phyloP scores from a whole-genome alignment of 2,888 invertebrate genomes.

The Auanema sp. region DNA sequence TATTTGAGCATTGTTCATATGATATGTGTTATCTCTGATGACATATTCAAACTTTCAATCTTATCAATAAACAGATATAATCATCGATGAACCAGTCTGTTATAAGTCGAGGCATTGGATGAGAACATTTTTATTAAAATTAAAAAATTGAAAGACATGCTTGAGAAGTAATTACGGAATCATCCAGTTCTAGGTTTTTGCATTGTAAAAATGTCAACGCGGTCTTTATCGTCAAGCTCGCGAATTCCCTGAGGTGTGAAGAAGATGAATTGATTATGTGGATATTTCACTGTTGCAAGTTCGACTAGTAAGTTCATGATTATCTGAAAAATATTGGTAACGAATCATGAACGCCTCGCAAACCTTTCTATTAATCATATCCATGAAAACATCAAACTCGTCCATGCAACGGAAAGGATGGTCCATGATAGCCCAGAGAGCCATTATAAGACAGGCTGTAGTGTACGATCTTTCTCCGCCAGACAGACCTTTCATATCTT shows the following conservation, averaged over 20 bases:
- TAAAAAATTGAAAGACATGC: neutral
- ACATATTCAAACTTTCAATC: no score
- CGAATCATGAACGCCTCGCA: neutral
- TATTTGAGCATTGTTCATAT: no score
- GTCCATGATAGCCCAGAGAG: conserved; percentile 88
- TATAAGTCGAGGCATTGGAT: no score
- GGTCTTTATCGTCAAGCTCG: conserved; percentile 37
- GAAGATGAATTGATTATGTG: conserved; percentile 58
- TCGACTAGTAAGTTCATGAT: conserved; percentile 59
- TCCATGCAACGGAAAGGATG: conserved; percentile 78
- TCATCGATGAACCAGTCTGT: no score
- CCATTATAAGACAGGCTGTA: conserved; percentile 88
- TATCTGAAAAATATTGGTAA: conserved; percentile 34
- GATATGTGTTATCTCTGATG: no score
- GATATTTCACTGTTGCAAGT: conserved; percentile 46
- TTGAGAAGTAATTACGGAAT: neutral
- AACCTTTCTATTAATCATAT: conserved; percentile 56
- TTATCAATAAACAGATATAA: no score
- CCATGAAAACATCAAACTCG: conserved; percentile 58
- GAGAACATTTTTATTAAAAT: no score
- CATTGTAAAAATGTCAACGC: conserved; percentile 44
- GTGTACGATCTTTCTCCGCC: conserved; percentile 89
- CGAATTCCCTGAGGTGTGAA: conserved; percentile 61
- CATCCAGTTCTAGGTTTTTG: conserved; percentile 20
- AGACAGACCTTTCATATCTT: conserved; percentile 72